A percentile compares a stretch with the other conserved stretches of the same genome.
Evolutionary conservation across 2,797 vertebrate species (phyloP).

Genomic region (Onychomys arenicola): DNA sequence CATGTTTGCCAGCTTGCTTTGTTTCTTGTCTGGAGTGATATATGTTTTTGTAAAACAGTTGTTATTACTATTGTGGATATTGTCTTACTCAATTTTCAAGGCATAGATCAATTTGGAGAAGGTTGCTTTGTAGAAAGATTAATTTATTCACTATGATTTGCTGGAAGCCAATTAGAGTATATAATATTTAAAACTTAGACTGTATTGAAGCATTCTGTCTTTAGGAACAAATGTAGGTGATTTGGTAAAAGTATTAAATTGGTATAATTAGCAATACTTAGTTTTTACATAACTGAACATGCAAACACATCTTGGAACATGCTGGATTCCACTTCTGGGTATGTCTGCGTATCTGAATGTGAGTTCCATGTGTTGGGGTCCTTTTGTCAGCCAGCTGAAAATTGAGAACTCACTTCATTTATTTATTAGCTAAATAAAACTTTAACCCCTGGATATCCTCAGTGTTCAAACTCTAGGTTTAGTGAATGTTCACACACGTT

Average conservation of each 20-base stretch:
- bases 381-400: not conserved
- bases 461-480: not conserved
- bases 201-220: not conserved
- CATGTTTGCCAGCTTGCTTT: conserved; percentile 40
- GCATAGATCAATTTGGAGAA: conserved; percentile 6
- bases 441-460: not conserved
- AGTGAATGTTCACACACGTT: not conserved
- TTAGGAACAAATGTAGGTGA: not conserved
- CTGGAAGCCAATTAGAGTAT: not conserved
- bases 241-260: not conserved
- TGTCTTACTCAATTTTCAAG: conserved; percentile 36
- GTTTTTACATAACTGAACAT: not conserved
- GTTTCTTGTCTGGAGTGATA: not conserved
- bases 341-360: not conserved
- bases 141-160: not conserved
- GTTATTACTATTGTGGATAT: not conserved
- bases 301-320: not conserved
- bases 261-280: not conserved
- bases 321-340: not conserved
- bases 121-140: not conserved
- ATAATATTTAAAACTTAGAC: conserved; percentile 38
- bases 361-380: not conserved
- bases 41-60: conserved; percentile 4
- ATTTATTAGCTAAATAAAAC: not conserved
- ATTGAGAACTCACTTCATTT: not conserved